Evolutionary conservation across 1,140 invertebrate genomes (phyloP).

Genomic region (Aphis gossypii): DNA sequence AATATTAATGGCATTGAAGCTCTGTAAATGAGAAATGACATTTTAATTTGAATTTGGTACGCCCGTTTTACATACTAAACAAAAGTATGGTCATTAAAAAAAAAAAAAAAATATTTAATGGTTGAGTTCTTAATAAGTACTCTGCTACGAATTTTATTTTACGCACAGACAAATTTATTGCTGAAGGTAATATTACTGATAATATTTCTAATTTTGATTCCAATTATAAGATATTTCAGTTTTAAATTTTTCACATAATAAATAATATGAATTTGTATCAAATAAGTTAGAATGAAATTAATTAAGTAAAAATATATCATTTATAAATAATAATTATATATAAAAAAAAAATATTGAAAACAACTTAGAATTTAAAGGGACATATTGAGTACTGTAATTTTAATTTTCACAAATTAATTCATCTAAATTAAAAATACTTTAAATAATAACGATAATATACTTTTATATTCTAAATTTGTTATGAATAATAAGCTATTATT

Average conservation of each 20-base stretch:
- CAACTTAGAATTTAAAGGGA: too few species aligned
- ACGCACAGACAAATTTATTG: not conserved
- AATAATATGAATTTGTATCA: not conserved
- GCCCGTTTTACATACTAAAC: slow-evolving; percentile 38
- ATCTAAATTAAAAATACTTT: too few species aligned
- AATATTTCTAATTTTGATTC: not conserved
- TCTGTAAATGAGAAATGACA: slow-evolving; percentile 41
- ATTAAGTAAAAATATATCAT: not conserved
- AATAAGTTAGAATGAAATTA: not conserved
- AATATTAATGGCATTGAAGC: slow-evolving; percentile 40
- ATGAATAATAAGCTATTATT: too few species aligned
- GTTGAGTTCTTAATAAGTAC: not conserved
- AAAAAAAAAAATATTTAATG: not conserved
- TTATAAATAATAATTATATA: not conserved
- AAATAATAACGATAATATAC: too few species aligned
- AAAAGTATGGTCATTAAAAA: slow-evolving; percentile 19
- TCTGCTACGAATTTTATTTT: not conserved
- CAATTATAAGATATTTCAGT: not conserved
- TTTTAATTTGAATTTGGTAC: slow-evolving; percentile 52
- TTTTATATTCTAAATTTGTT: too few species aligned
- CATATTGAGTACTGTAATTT: too few species aligned
- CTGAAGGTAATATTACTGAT: not conserved
- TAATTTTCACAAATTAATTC: too few species aligned
- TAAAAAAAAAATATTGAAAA: not conserved
- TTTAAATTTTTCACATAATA: not conserved